Evolutionary conservation across 2,797 vertebrate genomes (phyloP), one percentile per base, ranked within the genome.

Genomic region (Apogon hyalosoma): DNA sequence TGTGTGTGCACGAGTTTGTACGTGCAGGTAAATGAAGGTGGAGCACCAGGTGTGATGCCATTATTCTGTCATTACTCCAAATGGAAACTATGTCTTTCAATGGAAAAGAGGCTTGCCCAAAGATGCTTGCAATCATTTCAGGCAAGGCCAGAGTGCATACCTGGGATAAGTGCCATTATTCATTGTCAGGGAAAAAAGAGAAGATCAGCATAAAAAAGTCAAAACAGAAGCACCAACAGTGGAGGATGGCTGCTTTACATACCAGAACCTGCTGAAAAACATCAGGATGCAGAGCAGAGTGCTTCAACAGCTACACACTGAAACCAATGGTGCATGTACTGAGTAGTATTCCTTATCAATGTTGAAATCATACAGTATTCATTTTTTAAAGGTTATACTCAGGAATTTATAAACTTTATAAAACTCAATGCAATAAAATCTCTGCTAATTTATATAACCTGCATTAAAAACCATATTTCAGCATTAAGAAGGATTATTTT

Each of bases 71-170:
- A 88, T 86, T 75, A 81, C 73, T 45, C 69, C 64, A 61, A 91
- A 86, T 91, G 90, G 91, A 93, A 94, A 93, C 55, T 87, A 89
- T 92, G 86, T 71, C 66, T 82, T 75, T 75, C 11, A 63, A 59
- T 85, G 86, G 88, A 90, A 92, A 90, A 91, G 66, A 74, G 86
- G 84, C 70, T 88, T 85, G 86, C 67, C 85, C 66, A 67, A 84
- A 79, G 71, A 84, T 54, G 71, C 57, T 68, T 71, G 70, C 59
- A 84, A 70, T 74, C 45, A 74, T 83, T 78, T 75, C 70, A 77
- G 79, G 43, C 62, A 68, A 77, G 69, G 79, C 55, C 62, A 67
- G 38, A 28, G 73, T 54, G 67, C 86, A 89, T 88, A 85, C 77
- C 79, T 80, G 77, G 66, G 69, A 78, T 50, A 76, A 43, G 28